Base-by-base conservation (phyloP, 2,888 invertebrate genomes). In the Cremastinae sp. region DNA sequence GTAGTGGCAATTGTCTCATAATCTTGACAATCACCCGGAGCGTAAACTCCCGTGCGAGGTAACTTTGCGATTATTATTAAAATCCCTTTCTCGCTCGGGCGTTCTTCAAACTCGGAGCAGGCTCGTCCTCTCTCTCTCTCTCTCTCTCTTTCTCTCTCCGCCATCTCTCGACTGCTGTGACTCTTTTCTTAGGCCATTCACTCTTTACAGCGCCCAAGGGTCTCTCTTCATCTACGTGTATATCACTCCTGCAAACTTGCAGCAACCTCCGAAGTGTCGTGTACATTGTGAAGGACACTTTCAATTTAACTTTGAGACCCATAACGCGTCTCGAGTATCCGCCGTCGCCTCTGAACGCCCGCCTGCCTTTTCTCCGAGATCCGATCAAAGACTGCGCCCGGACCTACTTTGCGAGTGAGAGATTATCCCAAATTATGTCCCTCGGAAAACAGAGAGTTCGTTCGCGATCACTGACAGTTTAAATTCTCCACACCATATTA, bases 261-360 rank as follows among this genome's bases (percentile, higher is more conserved):
- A 54, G 43, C 18, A 51, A 34, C 34, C 38, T 56, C 53, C 10
- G 20, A 36, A 74, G 61, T 51, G 59, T 38, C 77, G 61, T 54
- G 77, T 79, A 81, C 77, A 81, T 81, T 80, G 80, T 81, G 80
- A 81, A 82, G 80, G 83, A 84, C 84, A 84, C 82, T 84, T 86
- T 84, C 84, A 82, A 86, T 86, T 84, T 84, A 84, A 85, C 81
- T 83, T 84, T 80, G 79, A 69, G 72, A 53, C 58, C 64, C 62
- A 41, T 14, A 18, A 16, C 68, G 28, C 18, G n/a, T 16, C 28
- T 59, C 58, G 47, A 59, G 28, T 45, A 18, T 28, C 41, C 34
- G 16, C 18, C 56, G 51, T 66, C 70, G 28, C 47, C 51, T 28
- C 2, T 34, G 34, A 36, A 16, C 43, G 36, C 47, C 56, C 22